phyloP scores from a whole-genome alignment of 2,113 vertebrate species.

The Empidonax traillii region DNA sequence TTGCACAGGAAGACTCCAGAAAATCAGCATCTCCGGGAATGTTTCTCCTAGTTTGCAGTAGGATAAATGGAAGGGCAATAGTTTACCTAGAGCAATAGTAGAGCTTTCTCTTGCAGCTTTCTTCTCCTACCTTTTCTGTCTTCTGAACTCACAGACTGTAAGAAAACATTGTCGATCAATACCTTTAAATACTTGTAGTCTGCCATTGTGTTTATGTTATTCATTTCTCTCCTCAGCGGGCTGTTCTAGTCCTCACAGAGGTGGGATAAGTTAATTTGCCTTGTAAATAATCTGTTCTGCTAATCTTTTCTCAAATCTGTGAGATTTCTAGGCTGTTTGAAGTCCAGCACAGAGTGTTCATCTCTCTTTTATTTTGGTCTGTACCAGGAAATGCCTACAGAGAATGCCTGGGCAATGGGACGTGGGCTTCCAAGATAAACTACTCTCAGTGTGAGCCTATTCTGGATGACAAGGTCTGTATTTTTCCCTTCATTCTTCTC shows the following conservation, averaged over 20 bases:
- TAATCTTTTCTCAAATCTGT: neutral
- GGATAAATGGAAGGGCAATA: neutral
- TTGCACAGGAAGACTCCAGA: neutral
- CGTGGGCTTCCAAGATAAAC: conserved; percentile 93
- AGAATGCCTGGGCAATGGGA: conserved; percentile 94
- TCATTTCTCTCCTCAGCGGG: neutral
- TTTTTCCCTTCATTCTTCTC: neutral
- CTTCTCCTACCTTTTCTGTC: neutral
- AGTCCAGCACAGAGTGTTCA: neutral
- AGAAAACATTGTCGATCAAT: neutral
- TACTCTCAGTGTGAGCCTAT: conserved; percentile 96
- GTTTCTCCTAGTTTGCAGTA: neutral
- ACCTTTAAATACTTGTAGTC: neutral
- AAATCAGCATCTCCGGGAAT: neutral
- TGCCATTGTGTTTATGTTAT: neutral
- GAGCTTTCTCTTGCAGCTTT: neutral
- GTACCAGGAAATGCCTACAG: conserved; percentile 88
- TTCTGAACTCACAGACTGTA: neutral
- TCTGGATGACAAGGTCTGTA: conserved; percentile 90
- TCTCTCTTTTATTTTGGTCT: conserved; percentile 47
- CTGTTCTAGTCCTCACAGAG: neutral
- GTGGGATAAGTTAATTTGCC: neutral
- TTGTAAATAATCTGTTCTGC: neutral
- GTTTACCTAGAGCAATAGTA: too few relatives aligned
- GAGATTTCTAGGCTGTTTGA: neutral